Evolutionary conservation across 2,797 vertebrate species (phyloP), one percentile per base, ranked within the genome.

Genomic region (Halcyon leucocephala): DNA sequence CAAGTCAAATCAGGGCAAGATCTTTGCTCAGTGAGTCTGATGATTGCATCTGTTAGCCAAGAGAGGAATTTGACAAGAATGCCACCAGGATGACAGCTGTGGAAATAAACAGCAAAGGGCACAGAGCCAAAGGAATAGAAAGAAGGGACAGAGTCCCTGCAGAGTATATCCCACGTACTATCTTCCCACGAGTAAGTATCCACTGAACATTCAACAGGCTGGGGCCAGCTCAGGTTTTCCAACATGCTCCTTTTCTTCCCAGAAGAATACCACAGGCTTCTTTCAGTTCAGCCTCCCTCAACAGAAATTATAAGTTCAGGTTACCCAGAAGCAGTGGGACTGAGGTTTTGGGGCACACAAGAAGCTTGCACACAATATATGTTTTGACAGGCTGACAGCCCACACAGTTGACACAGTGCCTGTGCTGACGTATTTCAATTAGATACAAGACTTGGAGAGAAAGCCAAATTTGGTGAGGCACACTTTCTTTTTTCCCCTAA

Each of bases 41-140:
- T 5, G 18, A 69, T 26, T 42, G 10, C 2, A 4, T 26, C 29
- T 2, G 2, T 21, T 57, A 79, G 79, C 20, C 2, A 3, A 39
- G 24, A 61, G 49, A 69, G 6, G 24, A 81, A 67, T 46, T 10
- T 37, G 65, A 64, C 64, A 57, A 26, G 54, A 86, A 65, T 10
- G 26, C 11, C 57, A 84, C 78, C 72, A 87, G 58, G 39, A 66
- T 44, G 54, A 55, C 26, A 67, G 37, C 41, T n/a, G 26, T 9
- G 49, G 80, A 94, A 90, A 91, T 4, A 58, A 29, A 61, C 83
- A 83, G 72, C 37, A 78, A 71, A 93, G 78, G 82, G 87, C 93
- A 78, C 16, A 44, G 37, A 65, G 49, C 57, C 91, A 90, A 74
- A 37, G 78, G 57, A 86, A 48, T 39, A 57, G 44, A 37, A 80